phyloP scores from a whole-genome alignment of 2,113 vertebrate species.

The Triplophysa rosa region DNA sequence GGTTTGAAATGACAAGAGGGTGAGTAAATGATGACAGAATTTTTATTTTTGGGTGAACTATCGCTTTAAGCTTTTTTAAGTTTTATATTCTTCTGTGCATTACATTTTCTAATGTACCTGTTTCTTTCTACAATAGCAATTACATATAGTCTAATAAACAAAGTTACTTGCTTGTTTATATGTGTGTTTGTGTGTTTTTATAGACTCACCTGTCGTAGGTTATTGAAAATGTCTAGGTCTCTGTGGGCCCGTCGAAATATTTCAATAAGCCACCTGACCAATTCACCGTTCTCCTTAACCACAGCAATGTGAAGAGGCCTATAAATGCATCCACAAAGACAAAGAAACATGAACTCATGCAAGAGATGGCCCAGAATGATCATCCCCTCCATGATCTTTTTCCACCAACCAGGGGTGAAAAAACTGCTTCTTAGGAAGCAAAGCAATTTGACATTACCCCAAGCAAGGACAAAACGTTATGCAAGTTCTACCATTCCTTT shows the following conservation, averaged over 20 bases:
- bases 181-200: slow-evolving; percentile 6
- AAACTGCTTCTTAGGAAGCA: no score
- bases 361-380: background rate
- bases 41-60: no score
- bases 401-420: no score
- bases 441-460: no score
- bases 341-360: slow-evolving; percentile 4
- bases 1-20: no score
- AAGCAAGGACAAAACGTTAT: no score
- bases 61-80: no score
- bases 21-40: no score
- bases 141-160: background rate
- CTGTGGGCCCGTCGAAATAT: slow-evolving; percentile 69
- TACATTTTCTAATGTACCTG: background rate
- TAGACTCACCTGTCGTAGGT: slow-evolving; percentile 81
- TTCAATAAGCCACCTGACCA: slow-evolving; percentile 67
- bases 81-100: background rate
- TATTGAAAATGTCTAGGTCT: slow-evolving; percentile 81
- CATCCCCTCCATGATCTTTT: no score
- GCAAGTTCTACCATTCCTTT: no score
- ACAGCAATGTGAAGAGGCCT: slow-evolving; percentile 89
- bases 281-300: slow-evolving; percentile 71
- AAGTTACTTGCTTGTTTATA: background rate
- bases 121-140: no score
- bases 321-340: slow-evolving; percentile 46